Evolutionary conservation across 1,140 invertebrate genomes (phyloP).

Genomic region (Limonius californicus): DNA sequence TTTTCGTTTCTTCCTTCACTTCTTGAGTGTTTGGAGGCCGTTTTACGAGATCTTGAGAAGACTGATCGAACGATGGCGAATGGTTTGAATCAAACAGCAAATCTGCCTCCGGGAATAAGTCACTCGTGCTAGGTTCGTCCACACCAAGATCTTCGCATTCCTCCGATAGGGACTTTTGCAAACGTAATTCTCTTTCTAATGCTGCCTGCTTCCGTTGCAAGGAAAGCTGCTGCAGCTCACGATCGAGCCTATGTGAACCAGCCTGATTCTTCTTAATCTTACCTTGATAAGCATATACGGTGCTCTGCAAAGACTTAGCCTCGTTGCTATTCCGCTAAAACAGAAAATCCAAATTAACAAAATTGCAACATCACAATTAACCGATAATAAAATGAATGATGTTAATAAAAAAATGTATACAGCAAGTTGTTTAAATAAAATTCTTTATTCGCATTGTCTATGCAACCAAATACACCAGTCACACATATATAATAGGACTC

Average conservation of each 20-base stretch:
- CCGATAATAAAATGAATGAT: not conserved
- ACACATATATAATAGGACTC: too few species aligned
- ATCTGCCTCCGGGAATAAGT: constrained; percentile 72
- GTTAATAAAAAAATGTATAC: not conserved
- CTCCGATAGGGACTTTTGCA: constrained; percentile 69
- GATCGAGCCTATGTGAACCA: constrained; percentile 32
- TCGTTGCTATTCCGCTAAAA: constrained; percentile 17
- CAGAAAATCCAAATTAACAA: not conserved
- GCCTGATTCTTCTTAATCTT: constrained; percentile 27
- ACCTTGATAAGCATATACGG: constrained; percentile 15
- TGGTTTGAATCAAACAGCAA: constrained; percentile 58
- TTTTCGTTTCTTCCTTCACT: constrained; percentile 33
- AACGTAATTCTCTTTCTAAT: constrained; percentile 54
- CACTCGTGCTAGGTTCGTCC: constrained; percentile 71
- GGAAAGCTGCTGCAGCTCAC: constrained; percentile 38
- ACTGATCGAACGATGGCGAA: constrained; percentile 45
- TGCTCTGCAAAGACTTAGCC: constrained; percentile 10
- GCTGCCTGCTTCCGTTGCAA: constrained; percentile 50
- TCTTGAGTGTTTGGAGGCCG: constrained; percentile 6
- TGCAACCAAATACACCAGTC: too few species aligned
- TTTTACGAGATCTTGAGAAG: constrained; percentile 40
- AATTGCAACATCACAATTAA: not conserved
- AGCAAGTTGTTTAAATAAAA: not conserved
- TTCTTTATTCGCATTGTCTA: not conserved
- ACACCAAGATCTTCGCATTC: constrained; percentile 74